These are phyloP conservation scores for Enteromius thamalakanensis DNA, from an alignment of 2,797 vertebrate species.

Conservation along the genomic window DNA sequence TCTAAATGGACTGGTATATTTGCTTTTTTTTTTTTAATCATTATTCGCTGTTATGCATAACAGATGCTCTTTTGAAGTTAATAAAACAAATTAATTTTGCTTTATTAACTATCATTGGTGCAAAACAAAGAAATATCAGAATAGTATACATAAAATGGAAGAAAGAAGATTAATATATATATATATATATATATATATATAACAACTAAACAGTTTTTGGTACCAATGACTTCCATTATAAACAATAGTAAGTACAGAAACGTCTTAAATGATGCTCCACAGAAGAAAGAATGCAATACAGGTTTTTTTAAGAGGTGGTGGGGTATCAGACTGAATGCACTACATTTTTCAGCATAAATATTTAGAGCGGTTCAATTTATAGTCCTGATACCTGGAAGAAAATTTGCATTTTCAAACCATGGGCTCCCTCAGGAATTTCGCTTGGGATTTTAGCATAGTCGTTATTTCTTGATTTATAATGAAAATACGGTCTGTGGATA, in stretches of 20 bases:
- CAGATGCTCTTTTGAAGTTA: neutral
- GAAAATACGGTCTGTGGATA: constrained; percentile 3
- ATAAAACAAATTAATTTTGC: neutral
- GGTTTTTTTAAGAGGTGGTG: too few species aligned
- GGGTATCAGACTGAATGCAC: neutral
- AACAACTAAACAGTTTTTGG: neutral
- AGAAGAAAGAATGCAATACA: neutral
- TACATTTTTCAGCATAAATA: neutral
- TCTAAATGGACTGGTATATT: neutral
- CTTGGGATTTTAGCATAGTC: neutral
- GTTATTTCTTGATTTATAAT: neutral
- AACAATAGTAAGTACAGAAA: neutral
- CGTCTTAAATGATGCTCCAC: neutral
- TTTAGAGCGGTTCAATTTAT: neutral
- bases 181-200: too few species aligned
- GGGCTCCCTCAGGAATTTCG: neutral
- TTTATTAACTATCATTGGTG: neutral
- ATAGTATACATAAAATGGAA: neutral
- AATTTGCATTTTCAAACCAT: neutral
- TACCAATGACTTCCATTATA: neutral
- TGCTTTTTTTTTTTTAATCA: too few species aligned
- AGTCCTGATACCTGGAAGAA: neutral
- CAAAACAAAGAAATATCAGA: neutral
- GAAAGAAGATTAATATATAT: neutral
- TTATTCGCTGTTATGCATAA: neutral